A percentile compares a stretch with the other conserved stretches of the same genome.
Evolutionary conservation across 2,113 vertebrate species (phyloP).

Genomic region (Sebastes fasciatus): DNA sequence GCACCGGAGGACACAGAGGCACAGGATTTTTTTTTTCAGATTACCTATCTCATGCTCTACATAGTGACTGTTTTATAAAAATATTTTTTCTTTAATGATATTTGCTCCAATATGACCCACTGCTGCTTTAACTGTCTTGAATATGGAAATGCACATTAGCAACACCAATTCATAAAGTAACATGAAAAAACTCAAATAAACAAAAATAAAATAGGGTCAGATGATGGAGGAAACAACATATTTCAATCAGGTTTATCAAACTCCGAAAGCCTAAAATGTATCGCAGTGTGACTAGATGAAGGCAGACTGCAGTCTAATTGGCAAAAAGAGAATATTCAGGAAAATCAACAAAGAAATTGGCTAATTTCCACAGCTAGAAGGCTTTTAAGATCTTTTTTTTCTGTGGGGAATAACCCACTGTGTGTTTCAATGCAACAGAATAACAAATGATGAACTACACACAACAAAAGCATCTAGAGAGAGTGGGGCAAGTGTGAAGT

Average conservation of each 20-base stretch:
- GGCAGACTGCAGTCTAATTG: neutral
- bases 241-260: neutral
- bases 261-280: neutral
- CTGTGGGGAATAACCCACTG: neutral
- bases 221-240: neutral
- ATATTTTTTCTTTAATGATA: too few relatives aligned
- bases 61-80: too few relatives aligned
- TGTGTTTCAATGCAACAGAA: neutral
- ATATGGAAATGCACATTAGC: neutral
- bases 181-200: neutral
- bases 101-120: too few relatives aligned
- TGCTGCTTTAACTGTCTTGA: neutral
- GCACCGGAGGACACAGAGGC: too few relatives aligned
- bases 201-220: neutral
- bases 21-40: too few relatives aligned
- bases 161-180: neutral
- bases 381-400: neutral
- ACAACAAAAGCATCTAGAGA: conserved; percentile 1
- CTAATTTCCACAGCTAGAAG: neutral
- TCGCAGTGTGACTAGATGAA: neutral
- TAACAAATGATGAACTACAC: neutral
- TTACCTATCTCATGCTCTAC: too few relatives aligned
- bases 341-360: conserved; percentile 4
- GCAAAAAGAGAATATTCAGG: neutral
- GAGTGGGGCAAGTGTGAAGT: conserved; percentile 1